Conservation (phyloP, 2,113 vertebrate species). For the Gopherus evgoodei region DNA sequence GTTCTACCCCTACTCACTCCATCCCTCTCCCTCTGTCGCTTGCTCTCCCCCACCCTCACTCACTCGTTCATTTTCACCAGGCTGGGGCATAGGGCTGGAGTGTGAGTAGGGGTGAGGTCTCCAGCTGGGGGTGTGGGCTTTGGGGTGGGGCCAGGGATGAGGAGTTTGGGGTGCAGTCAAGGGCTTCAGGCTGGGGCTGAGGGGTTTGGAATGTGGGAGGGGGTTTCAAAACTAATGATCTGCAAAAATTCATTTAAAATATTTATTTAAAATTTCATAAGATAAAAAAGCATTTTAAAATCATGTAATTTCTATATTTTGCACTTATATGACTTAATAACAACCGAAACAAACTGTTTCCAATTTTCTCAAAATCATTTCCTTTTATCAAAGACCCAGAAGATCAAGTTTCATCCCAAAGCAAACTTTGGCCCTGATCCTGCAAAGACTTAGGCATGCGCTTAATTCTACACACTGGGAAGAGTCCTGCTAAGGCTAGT, state of each 20-base stretch:
- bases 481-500: neutral
- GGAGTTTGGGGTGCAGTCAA: no score
- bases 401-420: neutral
- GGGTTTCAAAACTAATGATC: neutral
- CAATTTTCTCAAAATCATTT: neutral
- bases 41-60: no score
- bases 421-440: neutral
- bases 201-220: no score
- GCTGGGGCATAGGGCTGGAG: no score
- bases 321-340: neutral
- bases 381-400: neutral
- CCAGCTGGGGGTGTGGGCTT: no score
- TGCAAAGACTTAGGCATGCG: neutral
- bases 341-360: neutral
- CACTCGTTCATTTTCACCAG: no score
- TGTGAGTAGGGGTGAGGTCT: no score
- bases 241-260: slow-evolving; percentile 31
- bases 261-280: neutral
- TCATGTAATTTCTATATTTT: neutral
- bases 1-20: no score
- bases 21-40: no score
- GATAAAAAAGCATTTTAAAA: neutral
- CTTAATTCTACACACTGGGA: neutral
- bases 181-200: no score
- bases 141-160: no score